Evolutionary conservation across 2,113 vertebrate species (phyloP).

Genomic region (Garra rufa): DNA sequence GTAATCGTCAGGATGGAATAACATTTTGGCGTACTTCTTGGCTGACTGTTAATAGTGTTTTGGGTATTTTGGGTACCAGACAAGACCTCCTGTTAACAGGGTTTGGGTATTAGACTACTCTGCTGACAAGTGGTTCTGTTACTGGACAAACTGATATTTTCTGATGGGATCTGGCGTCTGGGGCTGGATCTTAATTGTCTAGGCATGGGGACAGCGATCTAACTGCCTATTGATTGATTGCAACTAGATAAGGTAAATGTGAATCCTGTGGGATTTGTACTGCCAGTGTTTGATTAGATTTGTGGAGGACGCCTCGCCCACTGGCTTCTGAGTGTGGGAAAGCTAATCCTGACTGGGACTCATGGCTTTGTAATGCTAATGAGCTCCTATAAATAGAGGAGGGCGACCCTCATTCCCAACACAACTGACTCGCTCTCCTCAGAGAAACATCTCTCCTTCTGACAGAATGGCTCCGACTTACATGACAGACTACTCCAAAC

Average conservation of each 20-base stretch:
- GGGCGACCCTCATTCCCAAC: slow-evolving; percentile 51
- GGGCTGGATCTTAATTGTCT: too few species aligned
- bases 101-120: too few species aligned
- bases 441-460: slow-evolving; percentile 53
- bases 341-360: slow-evolving; percentile 71
- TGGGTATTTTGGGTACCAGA: too few species aligned
- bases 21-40: too few species aligned
- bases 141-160: too few species aligned
- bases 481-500: slow-evolving; percentile 54
- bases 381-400: slow-evolving; percentile 67
- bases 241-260: slow-evolving; percentile 15
- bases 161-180: too few species aligned
- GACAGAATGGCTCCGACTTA: slow-evolving; percentile 64
- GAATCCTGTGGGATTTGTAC: slow-evolving; percentile 30
- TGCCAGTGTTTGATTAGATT: slow-evolving; percentile 52
- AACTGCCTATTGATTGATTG: slow-evolving; percentile 19
- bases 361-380: slow-evolving; percentile 75
- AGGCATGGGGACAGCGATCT: too few species aligned
- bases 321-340: slow-evolving; percentile 71
- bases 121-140: too few species aligned
- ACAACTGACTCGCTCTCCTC: slow-evolving; percentile 59
- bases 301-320: slow-evolving; percentile 62
- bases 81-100: too few species aligned
- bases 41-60: too few species aligned
- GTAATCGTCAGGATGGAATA: too few species aligned